Conservation (phyloP, 2,113 vertebrate species). For the Oryzias javanicus region DNA sequence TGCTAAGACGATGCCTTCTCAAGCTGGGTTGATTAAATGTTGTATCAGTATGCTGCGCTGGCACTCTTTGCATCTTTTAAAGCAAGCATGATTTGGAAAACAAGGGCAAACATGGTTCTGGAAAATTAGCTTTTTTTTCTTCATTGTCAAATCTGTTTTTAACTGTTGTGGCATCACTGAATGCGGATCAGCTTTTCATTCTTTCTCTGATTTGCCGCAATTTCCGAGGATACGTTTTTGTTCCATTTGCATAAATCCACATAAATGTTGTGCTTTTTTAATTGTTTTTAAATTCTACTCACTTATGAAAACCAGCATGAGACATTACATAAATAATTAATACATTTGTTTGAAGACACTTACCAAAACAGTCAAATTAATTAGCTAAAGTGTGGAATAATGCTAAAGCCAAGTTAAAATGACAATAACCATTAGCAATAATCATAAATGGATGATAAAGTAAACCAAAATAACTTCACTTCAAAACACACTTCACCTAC, state of each 20-base stretch:
- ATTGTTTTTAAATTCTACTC: neutral
- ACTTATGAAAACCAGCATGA: neutral
- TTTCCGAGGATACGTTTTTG: conserved; percentile 33
- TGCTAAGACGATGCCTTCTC: conserved; percentile 39
- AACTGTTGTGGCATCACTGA: conserved; percentile 23
- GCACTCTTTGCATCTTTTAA: conserved; percentile 35
- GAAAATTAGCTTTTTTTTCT: conserved; percentile 20
- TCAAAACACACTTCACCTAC: too few relatives aligned
- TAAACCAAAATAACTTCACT: too few relatives aligned
- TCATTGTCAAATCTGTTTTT: neutral
- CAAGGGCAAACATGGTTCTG: conserved; percentile 28
- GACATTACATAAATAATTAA: neutral
- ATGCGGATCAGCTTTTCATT: conserved; percentile 36
- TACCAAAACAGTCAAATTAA: too few relatives aligned
- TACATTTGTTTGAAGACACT: too few relatives aligned
- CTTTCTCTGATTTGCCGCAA: conserved; percentile 49
- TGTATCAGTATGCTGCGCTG: conserved; percentile 35
- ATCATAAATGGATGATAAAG: too few relatives aligned
- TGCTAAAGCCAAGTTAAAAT: too few relatives aligned
- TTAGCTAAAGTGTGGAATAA: too few relatives aligned
- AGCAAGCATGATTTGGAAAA: conserved; percentile 30
- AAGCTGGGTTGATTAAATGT: conserved; percentile 47
- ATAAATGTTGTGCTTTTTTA: neutral
- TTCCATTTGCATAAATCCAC: conserved; percentile 42
- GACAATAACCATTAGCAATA: too few relatives aligned